Conservation (phyloP, 1,140 invertebrate species). For the Grapholita molesta region DNA sequence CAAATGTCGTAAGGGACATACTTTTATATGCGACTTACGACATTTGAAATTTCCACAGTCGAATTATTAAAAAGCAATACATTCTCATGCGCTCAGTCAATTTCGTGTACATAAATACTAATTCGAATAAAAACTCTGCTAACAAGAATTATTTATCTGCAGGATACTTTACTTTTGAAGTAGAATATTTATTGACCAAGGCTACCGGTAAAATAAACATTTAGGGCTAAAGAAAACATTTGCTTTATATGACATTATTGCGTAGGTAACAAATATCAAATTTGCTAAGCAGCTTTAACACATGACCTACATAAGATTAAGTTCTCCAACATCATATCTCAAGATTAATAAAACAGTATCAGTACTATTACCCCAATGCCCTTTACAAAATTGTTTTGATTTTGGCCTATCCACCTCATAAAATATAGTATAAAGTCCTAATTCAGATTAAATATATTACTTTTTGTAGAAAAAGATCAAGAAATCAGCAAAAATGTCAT, state of each 20-base stretch:
- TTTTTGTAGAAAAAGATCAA: background rate
- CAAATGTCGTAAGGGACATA: too few relatives aligned
- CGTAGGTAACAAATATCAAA: background rate
- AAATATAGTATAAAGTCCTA: background rate
- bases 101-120: too few relatives aligned
- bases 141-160: too few relatives aligned
- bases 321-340: background rate
- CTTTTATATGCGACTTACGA: too few relatives aligned
- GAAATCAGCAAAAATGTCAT: conserved; percentile 5
- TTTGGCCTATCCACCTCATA: background rate
- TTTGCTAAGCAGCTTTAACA: background rate
- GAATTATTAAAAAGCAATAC: too few relatives aligned
- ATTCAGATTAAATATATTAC: background rate
- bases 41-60: too few relatives aligned
- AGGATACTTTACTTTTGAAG: too few relatives aligned
- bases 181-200: background rate
- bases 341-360: background rate
- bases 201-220: background rate
- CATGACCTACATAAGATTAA: background rate
- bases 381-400: background rate
- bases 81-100: too few relatives aligned
- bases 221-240: background rate
- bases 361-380: background rate
- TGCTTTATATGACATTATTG: background rate
- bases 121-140: too few relatives aligned